Base-by-base conservation (phyloP, 2,888 invertebrate genomes). In the Hypselothyrea guttata region DNA sequence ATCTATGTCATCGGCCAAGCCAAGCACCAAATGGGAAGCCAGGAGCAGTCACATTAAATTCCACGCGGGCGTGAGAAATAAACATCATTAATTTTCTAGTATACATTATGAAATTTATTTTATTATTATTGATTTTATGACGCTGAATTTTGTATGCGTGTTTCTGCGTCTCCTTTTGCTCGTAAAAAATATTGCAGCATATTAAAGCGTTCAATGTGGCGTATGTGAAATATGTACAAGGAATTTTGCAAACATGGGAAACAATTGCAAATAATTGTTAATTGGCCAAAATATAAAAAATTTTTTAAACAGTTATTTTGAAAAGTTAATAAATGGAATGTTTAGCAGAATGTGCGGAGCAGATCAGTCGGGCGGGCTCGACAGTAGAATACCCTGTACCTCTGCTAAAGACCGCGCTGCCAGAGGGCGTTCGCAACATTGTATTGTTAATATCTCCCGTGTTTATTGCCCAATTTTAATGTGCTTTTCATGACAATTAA, bases 101-200 rank as follows among this genome's bases (percentile, higher is more conserved):
- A 68, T 74, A 47, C 60, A 67, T 64, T 65, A 59, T 53, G 58
- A 56, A 64, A 76, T 82, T 60, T 70, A 61, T 70, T 82, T 60
- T 70, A 61, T 70, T 66, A 61, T 70, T 77, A 77, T 77, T 79
- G 81, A 77, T 83, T 77, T 83, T 79, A 58, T 61, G 55, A 44
- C 34, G 31, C 31, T 37, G 38, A 47, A 40, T 18, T 2, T 8
- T 8, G 31, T 31, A 9, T 31, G 5, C 9, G 4, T 11, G 33
- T 61, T 15, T 46, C 27, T 45, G 28, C 34, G 13, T 7, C 22
- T 31, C 7, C 22, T 27, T 47, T 45, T 37, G 11, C 52, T 27
- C 37, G 48, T 40, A 35, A 54, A 48, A 56, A 62, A 45, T 48
- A 41, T 40, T 47, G 44, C 47, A 37, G 37, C 47, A 34, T n/a